These are phyloP conservation scores for Corythornis vintsioides DNA, from an alignment of 2,113 vertebrate species.

Conservation along the genomic window DNA sequence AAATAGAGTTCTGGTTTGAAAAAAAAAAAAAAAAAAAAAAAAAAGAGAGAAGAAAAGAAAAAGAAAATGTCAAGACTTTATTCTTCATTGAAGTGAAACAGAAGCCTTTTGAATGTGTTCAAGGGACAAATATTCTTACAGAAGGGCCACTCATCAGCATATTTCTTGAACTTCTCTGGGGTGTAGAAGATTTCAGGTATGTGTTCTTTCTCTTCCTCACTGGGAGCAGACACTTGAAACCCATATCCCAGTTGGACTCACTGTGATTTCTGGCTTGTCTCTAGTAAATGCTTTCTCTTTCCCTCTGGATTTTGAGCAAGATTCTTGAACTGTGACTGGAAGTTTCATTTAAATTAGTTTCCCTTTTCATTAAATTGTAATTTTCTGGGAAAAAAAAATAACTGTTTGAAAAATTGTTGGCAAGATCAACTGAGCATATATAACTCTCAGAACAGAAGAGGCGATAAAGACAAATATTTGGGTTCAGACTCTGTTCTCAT, in stretches of 20 bases:
- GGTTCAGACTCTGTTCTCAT: background rate
- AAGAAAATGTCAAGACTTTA: background rate
- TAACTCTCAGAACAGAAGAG: background rate
- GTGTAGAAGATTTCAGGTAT: background rate
- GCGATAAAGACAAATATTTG: background rate
- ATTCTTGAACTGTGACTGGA: background rate
- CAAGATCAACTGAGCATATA: background rate
- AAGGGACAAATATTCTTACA: background rate
- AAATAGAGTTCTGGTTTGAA: background rate
- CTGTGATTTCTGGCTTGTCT: background rate
- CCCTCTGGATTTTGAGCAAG: background rate
- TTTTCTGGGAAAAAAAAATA: slow-evolving; percentile 6
- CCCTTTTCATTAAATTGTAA: slow-evolving; percentile 8
- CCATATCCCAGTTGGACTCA: background rate
- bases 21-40: background rate
- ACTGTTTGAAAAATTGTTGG: background rate
- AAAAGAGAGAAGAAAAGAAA: background rate
- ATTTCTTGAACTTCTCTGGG: background rate
- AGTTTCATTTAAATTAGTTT: background rate
- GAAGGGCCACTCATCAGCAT: background rate
- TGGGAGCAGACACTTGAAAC: background rate
- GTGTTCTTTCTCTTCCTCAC: background rate
- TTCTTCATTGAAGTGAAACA: background rate
- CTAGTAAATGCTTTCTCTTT: background rate
- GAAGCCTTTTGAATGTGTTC: background rate